Conservation (phyloP, 2,888 invertebrate genomes). For the Phania funesta region DNA sequence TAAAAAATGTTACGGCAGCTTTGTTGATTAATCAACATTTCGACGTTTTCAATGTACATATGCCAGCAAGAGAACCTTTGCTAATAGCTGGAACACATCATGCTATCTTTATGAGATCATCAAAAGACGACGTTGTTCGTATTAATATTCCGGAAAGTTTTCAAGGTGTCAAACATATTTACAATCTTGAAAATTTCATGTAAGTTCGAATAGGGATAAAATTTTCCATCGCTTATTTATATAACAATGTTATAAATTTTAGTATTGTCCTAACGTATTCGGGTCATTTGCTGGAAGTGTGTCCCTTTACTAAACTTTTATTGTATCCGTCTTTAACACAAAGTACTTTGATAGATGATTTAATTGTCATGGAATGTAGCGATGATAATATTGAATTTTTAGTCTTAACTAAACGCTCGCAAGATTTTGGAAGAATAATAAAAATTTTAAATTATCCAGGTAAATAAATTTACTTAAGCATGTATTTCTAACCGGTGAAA, state of each 20-base stretch:
- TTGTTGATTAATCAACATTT: slow-evolving; percentile 63
- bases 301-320: slow-evolving; percentile 75
- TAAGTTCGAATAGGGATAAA: slow-evolving; percentile 65
- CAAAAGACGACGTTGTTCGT: slow-evolving; percentile 68
- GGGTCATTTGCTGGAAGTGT: slow-evolving; percentile 77
- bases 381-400: slow-evolving; percentile 77
- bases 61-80: slow-evolving; percentile 34
- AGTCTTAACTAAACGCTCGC: slow-evolving; percentile 73
- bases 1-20: slow-evolving; percentile 69
- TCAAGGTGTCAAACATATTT: slow-evolving; percentile 75
- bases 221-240: not conserved
- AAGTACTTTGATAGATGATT: slow-evolving; percentile 74
- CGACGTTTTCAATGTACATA: slow-evolving; percentile 12
- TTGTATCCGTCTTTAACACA: slow-evolving; percentile 62
- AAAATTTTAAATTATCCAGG: slow-evolving; percentile 79
- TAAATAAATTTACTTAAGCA: slow-evolving; percentile 65
- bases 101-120: slow-evolving; percentile 70
- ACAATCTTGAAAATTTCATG: slow-evolving; percentile 76
- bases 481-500: too few relatives aligned
- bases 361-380: slow-evolving; percentile 77
- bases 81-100: slow-evolving; percentile 70
- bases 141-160: slow-evolving; percentile 72
- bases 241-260: not conserved
- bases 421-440: slow-evolving; percentile 70
- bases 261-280: slow-evolving; percentile 76